Percentiles rank a stretch among this genome's conserved stretches.
phyloP scores from a whole-genome alignment of 2,888 invertebrate species.

The Eudemis profundana region DNA sequence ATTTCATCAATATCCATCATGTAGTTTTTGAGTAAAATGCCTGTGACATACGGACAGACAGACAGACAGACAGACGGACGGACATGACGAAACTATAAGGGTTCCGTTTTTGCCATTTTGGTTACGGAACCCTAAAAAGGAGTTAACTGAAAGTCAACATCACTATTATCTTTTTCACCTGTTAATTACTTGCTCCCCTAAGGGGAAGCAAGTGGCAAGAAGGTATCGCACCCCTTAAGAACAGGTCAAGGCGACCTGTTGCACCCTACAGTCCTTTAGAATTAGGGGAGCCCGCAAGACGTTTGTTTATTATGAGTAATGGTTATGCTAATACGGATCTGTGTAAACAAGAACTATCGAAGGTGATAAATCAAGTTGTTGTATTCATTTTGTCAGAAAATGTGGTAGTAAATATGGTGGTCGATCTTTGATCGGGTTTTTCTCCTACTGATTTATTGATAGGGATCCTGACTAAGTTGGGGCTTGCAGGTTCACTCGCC shows the following conservation, averaged over 20 bases:
- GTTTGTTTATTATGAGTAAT: slow-evolving; percentile 6
- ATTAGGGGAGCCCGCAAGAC: slow-evolving; percentile 31
- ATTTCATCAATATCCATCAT: too few species aligned
- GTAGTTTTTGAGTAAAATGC: too few species aligned
- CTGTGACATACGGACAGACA: too few species aligned
- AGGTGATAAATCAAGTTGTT: not conserved
- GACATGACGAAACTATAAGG: too few species aligned
- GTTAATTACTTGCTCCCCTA: slow-evolving; percentile 21
- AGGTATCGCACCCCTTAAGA: slow-evolving; percentile 71
- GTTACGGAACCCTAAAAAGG: not conserved
- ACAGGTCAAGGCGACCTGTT: slow-evolving; percentile 82
- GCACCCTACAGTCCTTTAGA: slow-evolving; percentile 52
- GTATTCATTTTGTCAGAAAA: not conserved
- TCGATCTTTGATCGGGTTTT: too few species aligned
- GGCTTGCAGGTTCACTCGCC: too few species aligned
- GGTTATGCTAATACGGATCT: slow-evolving; percentile 5
- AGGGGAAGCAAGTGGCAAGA: slow-evolving; percentile 45
- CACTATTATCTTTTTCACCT: slow-evolving; percentile 13
- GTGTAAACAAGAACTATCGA: not conserved
- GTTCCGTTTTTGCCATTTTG: too few species aligned
- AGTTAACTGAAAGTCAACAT: not conserved
- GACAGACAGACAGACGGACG: too few species aligned
- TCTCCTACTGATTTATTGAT: too few species aligned
- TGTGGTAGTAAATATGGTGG: not conserved
- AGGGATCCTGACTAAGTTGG: too few species aligned